Conservation (phyloP, 2,888 invertebrate species). For the Pammene aurita region DNA sequence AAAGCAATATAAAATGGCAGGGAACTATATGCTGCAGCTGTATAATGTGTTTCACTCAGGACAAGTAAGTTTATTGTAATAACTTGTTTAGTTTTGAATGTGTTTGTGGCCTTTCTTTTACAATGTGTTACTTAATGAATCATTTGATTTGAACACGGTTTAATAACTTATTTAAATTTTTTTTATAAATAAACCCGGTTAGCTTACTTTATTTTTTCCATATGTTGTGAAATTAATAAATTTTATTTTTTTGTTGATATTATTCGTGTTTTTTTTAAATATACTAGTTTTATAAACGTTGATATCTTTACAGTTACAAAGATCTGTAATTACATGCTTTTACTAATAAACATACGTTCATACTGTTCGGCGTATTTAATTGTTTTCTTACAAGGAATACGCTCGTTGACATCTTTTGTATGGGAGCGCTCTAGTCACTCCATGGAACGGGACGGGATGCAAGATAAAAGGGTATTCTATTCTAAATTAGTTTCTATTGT, state of each 20-base stretch:
- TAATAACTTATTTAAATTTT: background rate
- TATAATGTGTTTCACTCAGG: slow-evolving; percentile 95
- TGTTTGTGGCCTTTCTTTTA: slow-evolving; percentile 13
- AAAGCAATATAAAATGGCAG: slow-evolving; percentile 84
- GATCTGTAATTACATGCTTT: too few species aligned
- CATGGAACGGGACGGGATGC: background rate
- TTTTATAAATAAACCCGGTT: background rate
- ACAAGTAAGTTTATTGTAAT: slow-evolving; percentile 83
- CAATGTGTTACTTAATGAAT: background rate
- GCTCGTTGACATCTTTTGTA: slow-evolving; percentile 69
- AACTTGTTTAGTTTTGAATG: slow-evolving; percentile 4
- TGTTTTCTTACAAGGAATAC: background rate
- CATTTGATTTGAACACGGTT: too few species aligned
- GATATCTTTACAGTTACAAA: too few species aligned
- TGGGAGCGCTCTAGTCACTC: slow-evolving; percentile 11
- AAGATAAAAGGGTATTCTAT: background rate
- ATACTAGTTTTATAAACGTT: too few species aligned
- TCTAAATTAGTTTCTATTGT: too few species aligned
- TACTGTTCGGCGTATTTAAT: background rate
- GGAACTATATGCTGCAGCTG: slow-evolving; percentile 93
- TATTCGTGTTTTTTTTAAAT: too few species aligned
- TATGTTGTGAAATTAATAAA: background rate
- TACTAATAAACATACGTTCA: too few species aligned
- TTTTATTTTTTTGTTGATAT: background rate
- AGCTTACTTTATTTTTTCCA: background rate